These are phyloP conservation scores for Bolinopsis microptera DNA, from an alignment of 37 sponge, comb jelly and placozoan genomes.

Conservation along the genomic window DNA sequence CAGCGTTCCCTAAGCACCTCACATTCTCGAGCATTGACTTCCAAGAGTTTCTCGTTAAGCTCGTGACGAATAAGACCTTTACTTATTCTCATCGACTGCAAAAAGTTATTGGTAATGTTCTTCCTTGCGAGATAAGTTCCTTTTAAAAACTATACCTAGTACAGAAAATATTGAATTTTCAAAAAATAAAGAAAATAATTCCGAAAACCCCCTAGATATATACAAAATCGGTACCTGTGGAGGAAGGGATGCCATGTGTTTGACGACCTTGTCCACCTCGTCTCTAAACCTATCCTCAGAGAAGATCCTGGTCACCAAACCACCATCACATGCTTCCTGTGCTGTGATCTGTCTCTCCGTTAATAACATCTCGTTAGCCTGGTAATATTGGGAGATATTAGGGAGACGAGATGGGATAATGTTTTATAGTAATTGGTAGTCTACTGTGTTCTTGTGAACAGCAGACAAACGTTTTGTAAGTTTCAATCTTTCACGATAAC, in stretches of 20 bases:
- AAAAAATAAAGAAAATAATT: no score
- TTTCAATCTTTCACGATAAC: no score
- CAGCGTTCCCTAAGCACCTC: conserved; percentile 83
- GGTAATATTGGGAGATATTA: no score
- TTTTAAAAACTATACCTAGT: no score
- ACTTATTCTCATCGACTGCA: conserved; percentile 74
- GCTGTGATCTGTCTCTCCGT: conserved; percentile 82
- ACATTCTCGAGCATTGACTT: conserved; percentile 81
- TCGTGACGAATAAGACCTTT: conserved; percentile 74
- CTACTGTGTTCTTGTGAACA: no score
- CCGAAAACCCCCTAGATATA: no score
- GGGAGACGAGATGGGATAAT: no score
- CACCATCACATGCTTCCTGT: conserved; percentile 83
- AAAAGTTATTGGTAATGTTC: no score
- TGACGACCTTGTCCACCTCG: conserved; percentile 72
- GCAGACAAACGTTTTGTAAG: no score
- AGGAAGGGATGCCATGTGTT: conserved; percentile 73
- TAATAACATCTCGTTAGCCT: conserved; percentile 91
- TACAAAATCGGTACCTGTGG: conserved; percentile 85
- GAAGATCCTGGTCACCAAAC: conserved; percentile 82
- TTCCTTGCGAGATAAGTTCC: no score
- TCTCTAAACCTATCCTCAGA: conserved; percentile 71
- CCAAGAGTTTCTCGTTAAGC: conserved; percentile 70
- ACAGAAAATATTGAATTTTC: no score
- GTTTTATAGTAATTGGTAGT: no score